These are phyloP conservation scores for Luscinia megarhynchos DNA, from an alignment of 2,797 vertebrate species.

Conservation along the genomic window DNA sequence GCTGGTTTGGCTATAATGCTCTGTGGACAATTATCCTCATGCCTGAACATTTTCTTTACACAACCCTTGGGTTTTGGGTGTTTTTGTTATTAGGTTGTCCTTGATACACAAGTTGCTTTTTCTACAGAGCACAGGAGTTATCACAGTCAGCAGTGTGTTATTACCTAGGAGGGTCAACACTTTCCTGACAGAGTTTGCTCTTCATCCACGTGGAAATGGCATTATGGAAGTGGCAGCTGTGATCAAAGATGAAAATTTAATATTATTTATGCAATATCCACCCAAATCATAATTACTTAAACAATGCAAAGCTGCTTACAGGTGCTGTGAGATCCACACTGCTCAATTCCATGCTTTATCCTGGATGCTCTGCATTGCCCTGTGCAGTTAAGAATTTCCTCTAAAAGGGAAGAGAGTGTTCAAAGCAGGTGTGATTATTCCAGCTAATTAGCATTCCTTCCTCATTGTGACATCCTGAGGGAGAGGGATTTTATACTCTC, in stretches of 20 bases:
- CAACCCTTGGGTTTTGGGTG: rapidly evolving
- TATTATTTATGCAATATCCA: constrained; percentile 6
- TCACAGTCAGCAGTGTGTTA: constrained; percentile 22
- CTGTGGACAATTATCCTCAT: neutral
- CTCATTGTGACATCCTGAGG: neutral
- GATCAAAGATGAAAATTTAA: constrained; percentile 24
- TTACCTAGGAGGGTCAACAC: constrained; percentile 27
- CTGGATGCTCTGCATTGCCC: neutral
- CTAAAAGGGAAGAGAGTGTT: neutral
- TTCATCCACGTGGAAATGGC: constrained; percentile 38
- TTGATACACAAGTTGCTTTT: neutral
- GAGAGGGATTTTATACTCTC: neutral
- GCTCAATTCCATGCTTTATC: neutral
- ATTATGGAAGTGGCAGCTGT: constrained; percentile 26
- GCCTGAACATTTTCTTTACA: neutral
- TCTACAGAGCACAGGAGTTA: neutral
- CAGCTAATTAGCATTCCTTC: constrained; percentile 27
- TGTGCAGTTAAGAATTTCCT: constrained; percentile 19
- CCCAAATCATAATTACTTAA: constrained; percentile 47
- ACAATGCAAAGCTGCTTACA: constrained; percentile 12
- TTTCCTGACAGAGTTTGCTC: constrained; percentile 35
- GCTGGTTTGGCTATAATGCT: neutral
- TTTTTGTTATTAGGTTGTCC: neutral
- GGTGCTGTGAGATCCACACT: neutral
- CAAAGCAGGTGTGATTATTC: constrained; percentile 29